Evolutionary conservation across 2,797 vertebrate species (phyloP).

Genomic region (Peromyscus melanophrys): DNA sequence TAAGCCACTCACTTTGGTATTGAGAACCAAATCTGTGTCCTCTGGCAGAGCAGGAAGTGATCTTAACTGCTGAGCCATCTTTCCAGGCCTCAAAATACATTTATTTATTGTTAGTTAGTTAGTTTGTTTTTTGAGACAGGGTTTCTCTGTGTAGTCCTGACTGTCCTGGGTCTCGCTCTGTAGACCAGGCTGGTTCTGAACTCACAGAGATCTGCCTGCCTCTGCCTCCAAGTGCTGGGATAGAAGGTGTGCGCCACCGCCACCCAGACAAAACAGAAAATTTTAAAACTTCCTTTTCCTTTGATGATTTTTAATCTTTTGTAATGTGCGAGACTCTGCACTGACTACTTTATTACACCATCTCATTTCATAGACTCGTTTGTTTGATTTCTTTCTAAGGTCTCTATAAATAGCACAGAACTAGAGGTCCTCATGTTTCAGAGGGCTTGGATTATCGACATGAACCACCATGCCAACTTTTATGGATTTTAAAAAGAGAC

Average conservation of each 20-base stretch:
- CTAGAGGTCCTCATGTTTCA: neutral
- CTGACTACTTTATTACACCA: neutral
- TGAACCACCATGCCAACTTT: neutral
- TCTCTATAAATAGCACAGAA: neutral
- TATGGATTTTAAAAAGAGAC: neutral
- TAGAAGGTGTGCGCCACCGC: neutral
- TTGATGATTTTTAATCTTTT: neutral
- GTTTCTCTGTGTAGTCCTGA: neutral
- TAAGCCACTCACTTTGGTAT: neutral
- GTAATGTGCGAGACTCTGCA: no score
- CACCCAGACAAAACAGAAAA: neutral
- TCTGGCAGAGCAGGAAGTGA: neutral
- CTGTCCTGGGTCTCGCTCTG: neutral
- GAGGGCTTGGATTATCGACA: neutral
- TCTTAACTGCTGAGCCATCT: neutral
- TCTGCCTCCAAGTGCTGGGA: neutral
- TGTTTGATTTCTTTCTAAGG: neutral
- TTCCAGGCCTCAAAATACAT: neutral
- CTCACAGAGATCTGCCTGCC: neutral
- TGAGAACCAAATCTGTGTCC: neutral
- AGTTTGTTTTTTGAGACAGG: neutral
- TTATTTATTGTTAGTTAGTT: neutral
- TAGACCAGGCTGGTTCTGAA: neutral
- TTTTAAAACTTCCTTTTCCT: neutral
- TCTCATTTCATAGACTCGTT: neutral